These are phyloP conservation scores for Intellagama lesueurii DNA, from an alignment of 2,797 vertebrate genomes.

Conservation along the genomic window DNA sequence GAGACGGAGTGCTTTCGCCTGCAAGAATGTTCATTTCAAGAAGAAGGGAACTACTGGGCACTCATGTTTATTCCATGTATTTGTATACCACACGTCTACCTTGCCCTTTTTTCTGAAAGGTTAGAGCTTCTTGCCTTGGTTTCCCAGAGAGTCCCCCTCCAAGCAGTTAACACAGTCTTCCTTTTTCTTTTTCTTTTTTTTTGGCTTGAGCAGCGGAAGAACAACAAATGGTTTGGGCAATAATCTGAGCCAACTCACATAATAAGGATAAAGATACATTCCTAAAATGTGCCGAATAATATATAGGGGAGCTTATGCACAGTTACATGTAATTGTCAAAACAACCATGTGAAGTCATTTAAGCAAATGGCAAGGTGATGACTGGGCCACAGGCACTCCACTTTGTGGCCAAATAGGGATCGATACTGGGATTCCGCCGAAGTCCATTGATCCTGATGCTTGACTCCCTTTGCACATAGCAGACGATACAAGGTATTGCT, in stretches of 20 bases:
- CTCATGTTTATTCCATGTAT: neutral
- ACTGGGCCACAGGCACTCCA: no score
- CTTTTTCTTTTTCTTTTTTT: no score
- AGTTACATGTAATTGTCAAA: no score
- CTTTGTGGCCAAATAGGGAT: no score
- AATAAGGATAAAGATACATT: neutral
- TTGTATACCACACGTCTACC: neutral
- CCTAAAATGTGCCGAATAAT: neutral
- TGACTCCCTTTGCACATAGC: no score
- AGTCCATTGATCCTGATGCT: no score
- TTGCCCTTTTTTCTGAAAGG: conserved; percentile 6
- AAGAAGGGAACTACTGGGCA: neutral
- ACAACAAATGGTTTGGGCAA: neutral
- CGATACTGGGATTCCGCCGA: no score
- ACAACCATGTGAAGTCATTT: no score
- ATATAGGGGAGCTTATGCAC: no score
- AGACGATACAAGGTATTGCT: no score
- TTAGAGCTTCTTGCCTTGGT: neutral
- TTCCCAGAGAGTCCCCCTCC: neutral
- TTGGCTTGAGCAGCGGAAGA: neutral
- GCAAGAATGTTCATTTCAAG: neutral
- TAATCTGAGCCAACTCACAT: neutral
- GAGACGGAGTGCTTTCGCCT: neutral
- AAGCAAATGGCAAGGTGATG: no score
- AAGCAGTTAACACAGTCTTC: neutral